These are phyloP conservation scores for Varanus komodoensis DNA, from an alignment of 2,113 vertebrate genomes.

Conservation along the genomic window DNA sequence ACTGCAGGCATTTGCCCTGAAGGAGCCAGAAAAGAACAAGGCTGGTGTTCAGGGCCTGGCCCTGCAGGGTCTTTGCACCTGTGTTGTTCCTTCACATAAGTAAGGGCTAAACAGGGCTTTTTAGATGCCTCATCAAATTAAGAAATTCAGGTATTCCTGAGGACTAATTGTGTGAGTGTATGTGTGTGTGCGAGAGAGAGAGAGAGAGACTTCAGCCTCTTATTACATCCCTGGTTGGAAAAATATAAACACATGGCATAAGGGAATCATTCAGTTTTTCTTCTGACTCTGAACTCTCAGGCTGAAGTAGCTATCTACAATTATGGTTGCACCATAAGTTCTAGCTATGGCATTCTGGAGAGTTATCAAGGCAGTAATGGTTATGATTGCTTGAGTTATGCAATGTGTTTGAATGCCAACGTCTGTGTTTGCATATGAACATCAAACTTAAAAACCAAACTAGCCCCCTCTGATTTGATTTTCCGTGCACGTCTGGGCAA, in stretches of 20 bases:
- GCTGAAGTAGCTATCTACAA: neutral
- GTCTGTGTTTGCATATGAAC: neutral
- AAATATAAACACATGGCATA: neutral
- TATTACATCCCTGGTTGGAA: neutral
- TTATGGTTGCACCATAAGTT: neutral
- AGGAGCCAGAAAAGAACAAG: too few relatives aligned
- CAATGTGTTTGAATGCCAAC: neutral
- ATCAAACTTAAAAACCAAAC: neutral
- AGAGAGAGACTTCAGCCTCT: too few relatives aligned
- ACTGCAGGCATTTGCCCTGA: too few relatives aligned
- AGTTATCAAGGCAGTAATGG: neutral
- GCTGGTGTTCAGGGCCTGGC: too few relatives aligned
- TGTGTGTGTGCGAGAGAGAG: neutral
- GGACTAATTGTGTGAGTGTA: neutral
- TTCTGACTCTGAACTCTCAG: neutral
- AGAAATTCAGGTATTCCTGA: neutral
- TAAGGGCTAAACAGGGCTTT: neutral
- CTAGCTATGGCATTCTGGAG: neutral
- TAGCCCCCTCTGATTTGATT: slow-evolving; percentile 28
- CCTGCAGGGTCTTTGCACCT: too few relatives aligned
- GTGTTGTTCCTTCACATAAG: neutral
- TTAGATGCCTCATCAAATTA: neutral
- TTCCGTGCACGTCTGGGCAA: slow-evolving; percentile 31
- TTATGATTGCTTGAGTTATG: neutral
- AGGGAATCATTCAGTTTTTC: neutral